These are phyloP conservation scores for Neogobius melanostomus DNA, from an alignment of 2,113 vertebrate species.

Conservation along the genomic window DNA sequence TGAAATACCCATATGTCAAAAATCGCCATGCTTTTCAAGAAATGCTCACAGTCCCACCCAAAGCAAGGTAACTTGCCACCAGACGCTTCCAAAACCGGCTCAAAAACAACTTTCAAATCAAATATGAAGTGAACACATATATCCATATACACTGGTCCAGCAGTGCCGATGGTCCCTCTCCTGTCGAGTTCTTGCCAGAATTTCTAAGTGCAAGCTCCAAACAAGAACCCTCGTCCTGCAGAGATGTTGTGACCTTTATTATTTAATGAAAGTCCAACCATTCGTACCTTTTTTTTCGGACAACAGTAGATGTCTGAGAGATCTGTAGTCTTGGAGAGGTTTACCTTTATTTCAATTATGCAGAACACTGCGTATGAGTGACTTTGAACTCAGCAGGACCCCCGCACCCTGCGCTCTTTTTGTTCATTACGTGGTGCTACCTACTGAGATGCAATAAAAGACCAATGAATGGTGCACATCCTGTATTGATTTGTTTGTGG, in stretches of 20 bases:
- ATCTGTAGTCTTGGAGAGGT: constrained; percentile 67
- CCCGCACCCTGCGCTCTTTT: constrained; percentile 57
- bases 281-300: constrained; percentile 22
- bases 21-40: too few species aligned
- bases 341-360: constrained; percentile 77
- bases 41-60: too few species aligned
- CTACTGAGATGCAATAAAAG: constrained; percentile 69
- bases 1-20: too few species aligned
- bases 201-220: constrained; percentile 16
- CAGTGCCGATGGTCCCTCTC: background rate
- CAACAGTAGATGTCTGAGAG: constrained; percentile 50
- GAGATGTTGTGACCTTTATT: constrained; percentile 21
- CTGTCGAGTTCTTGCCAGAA: background rate
- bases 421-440: constrained; percentile 71
- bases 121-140: background rate
- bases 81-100: background rate
- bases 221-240: constrained; percentile 19
- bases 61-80: background rate
- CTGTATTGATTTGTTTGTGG: constrained; percentile 83
- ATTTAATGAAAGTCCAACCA: constrained; percentile 20
- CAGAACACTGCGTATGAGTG: constrained; percentile 67
- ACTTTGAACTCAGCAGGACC: constrained; percentile 79
- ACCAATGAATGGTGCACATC: constrained; percentile 74
- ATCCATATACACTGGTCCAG: background rate
- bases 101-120: background rate